Percentiles rank a stretch among this genome's conserved stretches.
These are phyloP conservation scores for Gypaetus barbatus DNA, from an alignment of 2,797 vertebrate species.

Conservation along the genomic window DNA sequence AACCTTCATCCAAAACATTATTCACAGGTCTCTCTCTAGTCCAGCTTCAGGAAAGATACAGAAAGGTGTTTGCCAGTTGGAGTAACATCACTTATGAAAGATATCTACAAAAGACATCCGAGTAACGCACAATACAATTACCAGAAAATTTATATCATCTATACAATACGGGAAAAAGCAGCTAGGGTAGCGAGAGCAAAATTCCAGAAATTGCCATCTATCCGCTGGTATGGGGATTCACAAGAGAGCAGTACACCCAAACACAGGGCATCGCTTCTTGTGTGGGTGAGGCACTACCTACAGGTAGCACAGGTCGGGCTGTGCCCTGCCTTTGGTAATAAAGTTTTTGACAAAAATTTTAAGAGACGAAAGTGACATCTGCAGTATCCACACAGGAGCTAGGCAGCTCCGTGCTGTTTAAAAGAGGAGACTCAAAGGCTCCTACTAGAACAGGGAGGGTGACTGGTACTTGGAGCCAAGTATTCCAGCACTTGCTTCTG, in stretches of 20 bases:
- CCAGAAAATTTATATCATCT: neutral
- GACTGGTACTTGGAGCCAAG: fast-evolving
- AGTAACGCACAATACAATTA: neutral
- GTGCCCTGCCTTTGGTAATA: neutral
- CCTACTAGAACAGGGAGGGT: neutral
- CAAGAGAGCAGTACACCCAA: fast-evolving
- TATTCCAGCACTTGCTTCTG: neutral
- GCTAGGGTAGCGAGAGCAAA: neutral
- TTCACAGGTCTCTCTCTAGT: neutral
- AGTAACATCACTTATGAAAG: neutral
- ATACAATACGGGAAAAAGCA: neutral
- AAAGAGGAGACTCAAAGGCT: neutral
- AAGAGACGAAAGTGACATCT: neutral
- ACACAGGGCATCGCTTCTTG: fast-evolving
- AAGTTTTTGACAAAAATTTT: too few relatives aligned
- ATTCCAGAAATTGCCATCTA: neutral
- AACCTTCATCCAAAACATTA: neutral
- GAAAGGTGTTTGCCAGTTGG: neutral
- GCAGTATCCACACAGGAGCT: neutral
- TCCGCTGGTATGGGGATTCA: neutral
- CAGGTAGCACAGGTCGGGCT: neutral
- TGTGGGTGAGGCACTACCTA: neutral
- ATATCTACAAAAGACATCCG: too few relatives aligned
- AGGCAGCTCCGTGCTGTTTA: too few relatives aligned
- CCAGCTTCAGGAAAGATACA: neutral